phyloP scores from a whole-genome alignment of 1,140 invertebrate genomes.

The Sycophila sp. region DNA sequence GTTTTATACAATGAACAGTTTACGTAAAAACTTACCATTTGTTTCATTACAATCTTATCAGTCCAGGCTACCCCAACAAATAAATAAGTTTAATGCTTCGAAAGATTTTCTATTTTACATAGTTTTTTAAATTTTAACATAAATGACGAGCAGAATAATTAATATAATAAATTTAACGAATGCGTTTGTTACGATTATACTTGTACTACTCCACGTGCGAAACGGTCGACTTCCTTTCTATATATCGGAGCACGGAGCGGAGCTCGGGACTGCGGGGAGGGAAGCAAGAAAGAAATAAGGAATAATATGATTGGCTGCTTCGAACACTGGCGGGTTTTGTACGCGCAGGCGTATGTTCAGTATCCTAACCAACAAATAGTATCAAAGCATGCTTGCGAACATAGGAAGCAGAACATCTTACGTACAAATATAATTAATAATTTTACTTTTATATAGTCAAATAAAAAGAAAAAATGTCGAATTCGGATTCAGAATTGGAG shows the following conservation, averaged over 20 bases:
- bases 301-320: conserved; percentile 8
- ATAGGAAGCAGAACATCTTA: too few relatives aligned
- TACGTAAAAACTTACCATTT: too few relatives aligned
- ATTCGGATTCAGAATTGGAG: conserved; percentile 42
- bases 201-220: neutral
- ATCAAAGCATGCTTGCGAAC: neutral
- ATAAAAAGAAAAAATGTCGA: conserved; percentile 18
- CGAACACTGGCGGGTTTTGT: conserved; percentile 15
- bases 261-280: neutral
- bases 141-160: too few relatives aligned
- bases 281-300: neutral
- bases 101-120: too few relatives aligned
- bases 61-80: too few relatives aligned
- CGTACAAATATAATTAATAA: too few relatives aligned
- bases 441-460: neutral
- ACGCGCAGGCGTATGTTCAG: neutral
- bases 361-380: conserved; percentile 10
- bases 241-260: too few relatives aligned
- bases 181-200: neutral
- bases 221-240: too few relatives aligned
- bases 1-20: too few relatives aligned
- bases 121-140: too few relatives aligned
- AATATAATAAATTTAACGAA: neutral
- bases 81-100: too few relatives aligned
- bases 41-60: too few relatives aligned